These are phyloP conservation scores for Muscidifurax raptorellus DNA, from an alignment of 1,140 invertebrate species.

Conservation along the genomic window DNA sequence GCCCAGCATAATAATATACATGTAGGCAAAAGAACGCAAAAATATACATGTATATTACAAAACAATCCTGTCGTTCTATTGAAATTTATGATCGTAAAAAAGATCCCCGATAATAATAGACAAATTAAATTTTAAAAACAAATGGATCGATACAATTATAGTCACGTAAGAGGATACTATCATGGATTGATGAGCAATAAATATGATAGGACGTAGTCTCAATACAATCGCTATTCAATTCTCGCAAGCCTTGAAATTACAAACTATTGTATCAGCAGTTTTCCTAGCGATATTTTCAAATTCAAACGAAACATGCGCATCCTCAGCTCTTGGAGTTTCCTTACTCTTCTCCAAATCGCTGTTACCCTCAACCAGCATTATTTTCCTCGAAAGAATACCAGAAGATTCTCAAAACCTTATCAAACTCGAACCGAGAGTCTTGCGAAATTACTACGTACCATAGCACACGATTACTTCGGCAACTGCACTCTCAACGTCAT, in stretches of 20 bases:
- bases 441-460: not conserved
- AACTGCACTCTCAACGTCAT: conserved; percentile 80
- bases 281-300: not conserved
- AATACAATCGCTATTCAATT: not conserved
- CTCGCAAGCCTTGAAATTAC: not conserved
- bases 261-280: not conserved
- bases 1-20: no score
- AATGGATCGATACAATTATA: not conserved
- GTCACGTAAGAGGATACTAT: not conserved
- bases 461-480: conserved; percentile 71
- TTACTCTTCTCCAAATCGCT: not conserved
- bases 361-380: not conserved
- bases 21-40: no score
- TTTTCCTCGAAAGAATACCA: not conserved
- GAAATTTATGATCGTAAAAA: no score
- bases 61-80: no score
- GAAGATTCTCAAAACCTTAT: not conserved
- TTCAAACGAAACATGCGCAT: not conserved
- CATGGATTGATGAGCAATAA: conserved; percentile 44
- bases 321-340: not conserved
- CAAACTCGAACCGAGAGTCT: conserved; percentile 27
- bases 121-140: not conserved
- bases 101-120: no score
- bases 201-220: conserved; percentile 22
- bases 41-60: no score